Evolutionary conservation across 2,113 vertebrate species (phyloP).

Genomic region (Melozone crissalis): DNA sequence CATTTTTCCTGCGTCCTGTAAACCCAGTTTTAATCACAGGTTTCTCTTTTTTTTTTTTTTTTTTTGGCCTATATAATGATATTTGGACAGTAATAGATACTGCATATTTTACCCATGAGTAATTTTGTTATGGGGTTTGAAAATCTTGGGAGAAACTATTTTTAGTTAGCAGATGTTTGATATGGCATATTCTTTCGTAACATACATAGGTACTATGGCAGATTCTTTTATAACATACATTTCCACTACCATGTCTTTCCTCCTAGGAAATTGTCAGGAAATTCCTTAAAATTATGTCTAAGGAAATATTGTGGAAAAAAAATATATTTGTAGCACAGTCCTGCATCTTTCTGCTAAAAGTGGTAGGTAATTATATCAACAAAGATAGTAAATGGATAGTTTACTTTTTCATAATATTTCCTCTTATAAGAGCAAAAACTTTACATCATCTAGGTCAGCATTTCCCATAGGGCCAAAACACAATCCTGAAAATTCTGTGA

Average conservation of each 20-base stretch:
- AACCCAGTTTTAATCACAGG: background rate
- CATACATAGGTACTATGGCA: background rate
- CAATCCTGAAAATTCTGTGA: slow-evolving; percentile 64
- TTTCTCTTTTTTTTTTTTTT: background rate
- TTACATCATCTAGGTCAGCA: slow-evolving; percentile 38
- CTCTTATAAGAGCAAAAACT: slow-evolving; percentile 33
- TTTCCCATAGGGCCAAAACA: slow-evolving; percentile 61
- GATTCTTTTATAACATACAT: background rate
- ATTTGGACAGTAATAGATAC: background rate
- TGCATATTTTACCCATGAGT: background rate
- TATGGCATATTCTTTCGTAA: background rate
- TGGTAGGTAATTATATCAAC: background rate
- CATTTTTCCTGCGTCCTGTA: background rate
- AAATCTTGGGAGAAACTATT: background rate
- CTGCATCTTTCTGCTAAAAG: background rate
- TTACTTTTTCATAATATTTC: slow-evolving; percentile 39
- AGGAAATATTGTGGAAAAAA: background rate
- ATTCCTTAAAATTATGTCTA: background rate
- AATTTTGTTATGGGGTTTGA: background rate
- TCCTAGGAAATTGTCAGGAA: background rate
- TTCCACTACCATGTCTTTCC: background rate
- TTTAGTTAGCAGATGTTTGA: background rate
- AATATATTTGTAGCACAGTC: background rate
- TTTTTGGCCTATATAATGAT: background rate
- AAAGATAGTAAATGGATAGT: background rate